Conservation (phyloP, 1,140 invertebrate genomes). For the Drosophila ercepeae region DNA sequence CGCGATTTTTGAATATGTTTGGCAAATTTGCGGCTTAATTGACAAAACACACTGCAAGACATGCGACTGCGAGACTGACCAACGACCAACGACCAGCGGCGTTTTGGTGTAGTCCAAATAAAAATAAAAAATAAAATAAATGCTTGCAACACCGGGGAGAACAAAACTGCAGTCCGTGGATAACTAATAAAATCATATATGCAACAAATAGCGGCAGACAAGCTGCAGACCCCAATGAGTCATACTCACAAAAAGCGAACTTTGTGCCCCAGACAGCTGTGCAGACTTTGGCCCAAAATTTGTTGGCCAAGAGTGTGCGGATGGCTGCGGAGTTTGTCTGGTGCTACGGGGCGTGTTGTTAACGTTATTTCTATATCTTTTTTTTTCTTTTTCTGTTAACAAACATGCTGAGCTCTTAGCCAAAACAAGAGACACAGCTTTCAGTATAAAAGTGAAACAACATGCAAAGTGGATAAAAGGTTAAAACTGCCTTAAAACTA, state of each 20-base stretch:
- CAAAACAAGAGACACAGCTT: constrained; percentile 43
- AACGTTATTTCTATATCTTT: constrained; percentile 29
- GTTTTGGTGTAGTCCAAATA: constrained; percentile 48
- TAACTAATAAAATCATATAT: constrained; percentile 82
- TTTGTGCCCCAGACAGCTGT: constrained; percentile 74
- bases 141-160: constrained; percentile 23
- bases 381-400: constrained; percentile 31
- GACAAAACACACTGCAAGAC: constrained; percentile 71
- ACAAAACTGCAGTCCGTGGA: constrained; percentile 46
- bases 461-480: constrained; percentile 57
- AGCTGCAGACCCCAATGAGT: constrained; percentile 75
- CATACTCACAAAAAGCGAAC: constrained; percentile 48
- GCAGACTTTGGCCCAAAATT: constrained; percentile 46
- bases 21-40: constrained; percentile 79
- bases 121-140: constrained; percentile 22
- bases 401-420: constrained; percentile 63
- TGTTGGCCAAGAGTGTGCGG: not conserved
- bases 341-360: constrained; percentile 67
- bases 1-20: constrained; percentile 78
- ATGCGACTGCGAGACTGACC: constrained; percentile 24
- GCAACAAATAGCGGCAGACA: constrained; percentile 75
- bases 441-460: constrained; percentile 34
- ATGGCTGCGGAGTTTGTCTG: constrained; percentile 50
- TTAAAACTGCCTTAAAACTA: constrained; percentile 40
- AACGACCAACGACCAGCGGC: constrained; percentile 63